Evolutionary conservation across 1,140 invertebrate genomes (phyloP).

Genomic region (Telenomus remus): DNA sequence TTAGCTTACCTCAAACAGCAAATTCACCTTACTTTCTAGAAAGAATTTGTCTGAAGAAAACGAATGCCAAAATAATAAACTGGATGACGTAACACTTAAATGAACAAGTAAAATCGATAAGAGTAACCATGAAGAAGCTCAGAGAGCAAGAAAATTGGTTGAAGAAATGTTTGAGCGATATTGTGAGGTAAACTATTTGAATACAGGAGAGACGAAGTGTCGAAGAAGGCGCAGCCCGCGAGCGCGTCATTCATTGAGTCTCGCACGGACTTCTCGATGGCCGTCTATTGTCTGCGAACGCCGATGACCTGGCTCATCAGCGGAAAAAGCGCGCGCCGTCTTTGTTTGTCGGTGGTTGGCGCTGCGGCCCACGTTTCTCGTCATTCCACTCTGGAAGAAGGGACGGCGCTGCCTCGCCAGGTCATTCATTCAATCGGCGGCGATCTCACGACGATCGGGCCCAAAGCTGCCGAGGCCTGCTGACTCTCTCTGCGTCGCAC

Average conservation of each 20-base stretch:
- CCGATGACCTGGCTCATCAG: slow-evolving; percentile 17
- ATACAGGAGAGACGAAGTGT: no score
- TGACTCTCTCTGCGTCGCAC: neutral
- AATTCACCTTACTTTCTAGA: no score
- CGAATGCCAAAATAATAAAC: no score
- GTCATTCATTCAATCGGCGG: slow-evolving; percentile 64
- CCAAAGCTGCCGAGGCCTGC: slow-evolving; percentile 17
- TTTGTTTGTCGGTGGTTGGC: slow-evolving; percentile 15
- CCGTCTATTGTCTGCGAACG: slow-evolving; percentile 30
- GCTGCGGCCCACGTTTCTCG: slow-evolving; percentile 42
- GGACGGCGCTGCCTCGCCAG: slow-evolving; percentile 56
- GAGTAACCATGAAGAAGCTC: no score
- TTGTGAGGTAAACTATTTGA: no score
- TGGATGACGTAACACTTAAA: no score
- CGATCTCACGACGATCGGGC: slow-evolving; percentile 43
- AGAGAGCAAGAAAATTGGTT: no score
- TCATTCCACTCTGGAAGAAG: slow-evolving; percentile 44
- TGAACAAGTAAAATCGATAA: no score
- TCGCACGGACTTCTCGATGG: neutral
- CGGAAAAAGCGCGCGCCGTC: slow-evolving; percentile 34
- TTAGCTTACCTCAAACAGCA: no score
- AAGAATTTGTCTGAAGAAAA: no score
- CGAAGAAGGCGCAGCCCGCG: slow-evolving; percentile 6
- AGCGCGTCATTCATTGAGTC: slow-evolving; percentile 40
- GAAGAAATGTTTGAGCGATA: no score